A percentile compares a stretch with the other conserved stretches of the same genome.
phyloP scores from a whole-genome alignment of 1,140 invertebrate species.

The Meteorus sp. region DNA sequence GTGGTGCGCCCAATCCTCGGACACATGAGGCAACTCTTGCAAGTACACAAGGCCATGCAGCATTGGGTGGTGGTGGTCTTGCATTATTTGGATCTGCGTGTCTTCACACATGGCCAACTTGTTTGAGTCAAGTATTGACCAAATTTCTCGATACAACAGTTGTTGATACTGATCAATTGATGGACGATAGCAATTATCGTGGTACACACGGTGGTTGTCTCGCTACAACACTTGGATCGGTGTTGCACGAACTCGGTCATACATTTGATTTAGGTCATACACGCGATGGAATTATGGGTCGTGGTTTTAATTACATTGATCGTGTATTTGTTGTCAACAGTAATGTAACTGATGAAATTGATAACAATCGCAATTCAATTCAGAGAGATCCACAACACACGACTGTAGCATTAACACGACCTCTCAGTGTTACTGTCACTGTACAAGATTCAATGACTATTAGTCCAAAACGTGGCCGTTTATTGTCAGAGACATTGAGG shows the following conservation, averaged over 20 bases:
- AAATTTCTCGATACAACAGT: slow-evolving; percentile 63
- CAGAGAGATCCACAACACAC: slow-evolving; percentile 55
- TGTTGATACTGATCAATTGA: slow-evolving; percentile 72
- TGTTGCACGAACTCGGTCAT: slow-evolving; percentile 92
- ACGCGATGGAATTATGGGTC: slow-evolving; percentile 88
- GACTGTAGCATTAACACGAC: slow-evolving; percentile 48
- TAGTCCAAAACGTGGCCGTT: slow-evolving; percentile 44
- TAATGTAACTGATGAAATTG: slow-evolving; percentile 31
- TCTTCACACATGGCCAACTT: slow-evolving; percentile 86
- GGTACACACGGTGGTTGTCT: slow-evolving; percentile 85
- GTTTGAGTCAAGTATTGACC: slow-evolving; percentile 68
- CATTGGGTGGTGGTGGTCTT: slow-evolving; percentile 85
- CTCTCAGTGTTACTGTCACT: slow-evolving; percentile 53
- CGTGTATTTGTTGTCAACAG: slow-evolving; percentile 66
- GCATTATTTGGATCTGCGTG: slow-evolving; percentile 89
- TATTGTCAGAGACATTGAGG: slow-evolving; percentile 50
- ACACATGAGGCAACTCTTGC: slow-evolving; percentile 76
- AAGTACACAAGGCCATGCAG: slow-evolving; percentile 80
- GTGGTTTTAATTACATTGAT: slow-evolving; percentile 88
- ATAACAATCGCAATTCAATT: slow-evolving; percentile 50
- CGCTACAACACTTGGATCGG: slow-evolving; percentile 89
- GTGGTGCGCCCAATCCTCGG: slow-evolving; percentile 61
- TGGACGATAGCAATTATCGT: slow-evolving; percentile 89
- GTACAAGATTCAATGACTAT: slow-evolving; percentile 41
- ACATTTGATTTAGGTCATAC: slow-evolving; percentile 94